Evolutionary conservation across 2,888 invertebrate species (phyloP).

Genomic region (Erebia ligea): DNA sequence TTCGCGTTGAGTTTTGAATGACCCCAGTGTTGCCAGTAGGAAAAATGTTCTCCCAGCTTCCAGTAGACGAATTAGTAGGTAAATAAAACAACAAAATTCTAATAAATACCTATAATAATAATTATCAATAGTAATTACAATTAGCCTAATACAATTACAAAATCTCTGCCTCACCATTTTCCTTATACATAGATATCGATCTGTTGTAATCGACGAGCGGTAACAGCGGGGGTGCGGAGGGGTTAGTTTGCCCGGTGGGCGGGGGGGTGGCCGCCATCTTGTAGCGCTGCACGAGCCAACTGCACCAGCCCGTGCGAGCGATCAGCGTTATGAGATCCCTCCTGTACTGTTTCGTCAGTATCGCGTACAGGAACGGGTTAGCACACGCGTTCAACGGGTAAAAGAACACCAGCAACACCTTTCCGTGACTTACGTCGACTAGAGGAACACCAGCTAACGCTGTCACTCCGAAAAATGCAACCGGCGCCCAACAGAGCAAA

Average conservation of each 20-base stretch:
- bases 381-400: constrained; percentile 96
- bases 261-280: constrained; percentile 73
- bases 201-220: constrained; percentile 69
- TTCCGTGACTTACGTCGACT: constrained; percentile 91
- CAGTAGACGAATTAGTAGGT: constrained; percentile 19
- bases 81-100: constrained; percentile 51
- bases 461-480: constrained; percentile 94
- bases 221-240: constrained; percentile 63
- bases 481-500: constrained; percentile 93
- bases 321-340: constrained; percentile 88
- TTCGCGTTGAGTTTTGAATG: no score
- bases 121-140: constrained; percentile 57
- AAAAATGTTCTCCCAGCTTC: no score
- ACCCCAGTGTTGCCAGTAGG: no score
- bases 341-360: constrained; percentile 93
- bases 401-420: constrained; percentile 93
- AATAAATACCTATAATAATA: constrained; percentile 60
- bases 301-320: constrained; percentile 83
- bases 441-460: constrained; percentile 92
- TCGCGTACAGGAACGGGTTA: constrained; percentile 96
- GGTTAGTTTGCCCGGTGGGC: constrained; percentile 72
- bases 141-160: constrained; percentile 57
- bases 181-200: constrained; percentile 62
- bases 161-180: constrained; percentile 60
- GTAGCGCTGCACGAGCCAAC: constrained; percentile 70